Evolutionary conservation across 2,888 invertebrate genomes (phyloP), one percentile per base, ranked within the genome.

Genomic region (Diarsia rubi): DNA sequence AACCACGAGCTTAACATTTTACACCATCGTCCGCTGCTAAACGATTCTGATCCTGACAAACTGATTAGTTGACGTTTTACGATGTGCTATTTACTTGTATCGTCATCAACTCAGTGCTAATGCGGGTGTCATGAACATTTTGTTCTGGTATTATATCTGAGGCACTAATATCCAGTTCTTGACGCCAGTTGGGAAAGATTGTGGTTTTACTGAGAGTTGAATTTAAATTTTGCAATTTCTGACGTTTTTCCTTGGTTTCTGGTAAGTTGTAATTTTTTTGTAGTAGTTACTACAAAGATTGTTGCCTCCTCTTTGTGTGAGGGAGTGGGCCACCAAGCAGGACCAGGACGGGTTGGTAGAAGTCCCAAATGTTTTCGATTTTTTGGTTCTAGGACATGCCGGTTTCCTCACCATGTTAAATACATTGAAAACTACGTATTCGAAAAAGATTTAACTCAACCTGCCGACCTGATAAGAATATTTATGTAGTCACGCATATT

Each of bases 61-160:
- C 63, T 57, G 83, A 79, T 84, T 79, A 70, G 70, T 72, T 52
- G 54, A 62, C 70, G 52, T 77, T 85, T 79, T 71, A 66, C 70
- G 44, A 77, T 69, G 69, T 69, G 59, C n/a, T 63, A 82, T 85
- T 74, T 73, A n/a, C n/a, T n/a, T n/a, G n/a, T n/a, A 69, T 85
- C 44, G 72, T 68, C 72, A 57, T 66, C 24, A 52, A 44, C 11
- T 42, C 8, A 0, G 42, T 66, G 73, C 49, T 74, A 52, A 77
- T 85, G 52, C 86, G 79, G 82, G 83, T 62, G 44, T 16, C 54
- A 62, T 52, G 24, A 60, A 67, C 66, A 49, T 60, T 60, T 60
- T 69, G 24, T 69, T 57, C 21, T 1, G 44, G 45, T 52, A 44
- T 37, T 19, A 24, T 21, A 62, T 70, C 19, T 70, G 14, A 11